phyloP scores from a whole-genome alignment of 1,140 invertebrate species.

The Medauroidea extradentata region DNA sequence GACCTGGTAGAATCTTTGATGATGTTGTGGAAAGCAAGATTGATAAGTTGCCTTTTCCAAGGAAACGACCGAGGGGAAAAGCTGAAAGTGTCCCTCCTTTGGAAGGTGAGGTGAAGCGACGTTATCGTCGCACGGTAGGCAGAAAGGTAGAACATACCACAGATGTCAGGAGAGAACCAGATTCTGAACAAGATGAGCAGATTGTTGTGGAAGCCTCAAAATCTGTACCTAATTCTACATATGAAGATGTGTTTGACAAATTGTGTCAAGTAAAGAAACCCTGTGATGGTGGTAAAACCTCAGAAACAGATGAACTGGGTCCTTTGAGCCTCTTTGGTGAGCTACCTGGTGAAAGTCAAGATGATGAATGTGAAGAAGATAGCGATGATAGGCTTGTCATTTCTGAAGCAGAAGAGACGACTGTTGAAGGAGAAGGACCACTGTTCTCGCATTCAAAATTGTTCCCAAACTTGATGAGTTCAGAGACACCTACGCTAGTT shows the following conservation, averaged over 20 bases:
- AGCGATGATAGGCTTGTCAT: slow-evolving; percentile 49
- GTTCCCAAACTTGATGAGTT: slow-evolving; percentile 33
- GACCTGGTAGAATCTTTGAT: slow-evolving; percentile 19
- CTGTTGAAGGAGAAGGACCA: slow-evolving; percentile 44
- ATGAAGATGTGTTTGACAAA: slow-evolving; percentile 50
- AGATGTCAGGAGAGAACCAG: slow-evolving; percentile 14
- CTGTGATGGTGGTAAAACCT: not conserved
- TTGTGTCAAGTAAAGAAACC: slow-evolving; percentile 29
- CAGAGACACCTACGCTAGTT: too few species aligned
- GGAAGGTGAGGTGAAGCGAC: slow-evolving; percentile 19
- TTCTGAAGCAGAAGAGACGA: slow-evolving; percentile 51
- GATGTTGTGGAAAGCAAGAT: slow-evolving; percentile 23
- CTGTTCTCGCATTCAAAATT: slow-evolving; percentile 55
- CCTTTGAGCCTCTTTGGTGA: slow-evolving; percentile 37
- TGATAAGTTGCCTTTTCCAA: slow-evolving; percentile 26
- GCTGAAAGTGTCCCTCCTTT: slow-evolving; percentile 10
- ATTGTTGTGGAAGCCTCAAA: not conserved
- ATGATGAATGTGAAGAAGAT: slow-evolving; percentile 39
- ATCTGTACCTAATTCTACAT: slow-evolving; percentile 8
- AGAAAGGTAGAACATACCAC: slow-evolving; percentile 29
- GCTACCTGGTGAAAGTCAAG: slow-evolving; percentile 36
- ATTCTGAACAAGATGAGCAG: slow-evolving; percentile 20
- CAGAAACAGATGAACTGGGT: slow-evolving; percentile 12
- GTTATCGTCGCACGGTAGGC: slow-evolving; percentile 21
- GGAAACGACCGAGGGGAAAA: slow-evolving; percentile 22